Percentiles rank a stretch among this genome's conserved stretches.
phyloP scores from a whole-genome alignment of 2,797 vertebrate species.

The Hipposideros larvatus region DNA sequence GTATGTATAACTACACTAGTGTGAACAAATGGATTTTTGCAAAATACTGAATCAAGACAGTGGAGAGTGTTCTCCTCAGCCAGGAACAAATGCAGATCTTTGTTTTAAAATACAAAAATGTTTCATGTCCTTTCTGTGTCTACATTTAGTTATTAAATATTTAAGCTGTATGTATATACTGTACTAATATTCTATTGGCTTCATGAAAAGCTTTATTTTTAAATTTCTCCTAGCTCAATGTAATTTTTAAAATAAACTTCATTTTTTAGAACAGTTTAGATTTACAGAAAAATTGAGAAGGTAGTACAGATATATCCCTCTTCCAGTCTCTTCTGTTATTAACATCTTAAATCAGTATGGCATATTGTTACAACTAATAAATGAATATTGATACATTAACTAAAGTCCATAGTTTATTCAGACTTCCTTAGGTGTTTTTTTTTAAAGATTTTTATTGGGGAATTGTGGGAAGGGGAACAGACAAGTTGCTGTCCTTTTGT shows the following conservation, averaged over 20 bases:
- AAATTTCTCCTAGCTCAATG: neutral
- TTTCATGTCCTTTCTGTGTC: neutral
- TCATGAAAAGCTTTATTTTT: slow-evolving; percentile 42
- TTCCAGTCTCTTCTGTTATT: neutral
- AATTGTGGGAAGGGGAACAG: no score
- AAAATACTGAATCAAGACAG: slow-evolving; percentile 25
- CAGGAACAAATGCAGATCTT: slow-evolving; percentile 23
- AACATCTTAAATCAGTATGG: neutral
- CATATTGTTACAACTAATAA: neutral
- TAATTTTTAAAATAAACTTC: neutral
- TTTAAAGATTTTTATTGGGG: no score
- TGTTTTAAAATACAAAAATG: slow-evolving; percentile 15
- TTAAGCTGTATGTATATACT: neutral
- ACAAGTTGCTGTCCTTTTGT: no score
- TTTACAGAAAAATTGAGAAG: slow-evolving; percentile 47
- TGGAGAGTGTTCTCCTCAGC: neutral
- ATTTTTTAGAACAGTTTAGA: slow-evolving; percentile 22
- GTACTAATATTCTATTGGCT: neutral
- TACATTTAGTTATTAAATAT: neutral
- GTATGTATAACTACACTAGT: neutral
- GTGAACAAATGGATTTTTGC: slow-evolving; percentile 24
- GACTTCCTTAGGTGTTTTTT: neutral
- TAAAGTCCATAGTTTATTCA: neutral
- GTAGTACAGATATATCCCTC: neutral
- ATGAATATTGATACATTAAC: neutral